Evolutionary conservation across 2,113 vertebrate genomes (phyloP), one percentile per base, ranked within the genome.

Genomic region (Microtus ochrogaster): DNA sequence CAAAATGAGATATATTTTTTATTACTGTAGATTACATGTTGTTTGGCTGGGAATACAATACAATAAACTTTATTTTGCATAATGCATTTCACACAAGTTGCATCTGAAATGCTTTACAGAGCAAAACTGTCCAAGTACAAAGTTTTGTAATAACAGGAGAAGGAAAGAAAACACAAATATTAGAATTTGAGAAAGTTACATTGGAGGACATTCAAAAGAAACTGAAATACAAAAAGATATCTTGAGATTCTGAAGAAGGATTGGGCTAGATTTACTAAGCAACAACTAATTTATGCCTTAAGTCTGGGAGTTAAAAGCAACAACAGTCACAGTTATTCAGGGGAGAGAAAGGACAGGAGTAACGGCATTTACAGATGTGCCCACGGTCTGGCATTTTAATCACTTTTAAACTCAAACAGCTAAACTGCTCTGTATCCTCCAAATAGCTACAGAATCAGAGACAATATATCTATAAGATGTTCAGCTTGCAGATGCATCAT

Each of bases 1-100:
- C 97, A 97, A 97, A 98, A 97, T 97, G 97, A 97, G 98, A 97
- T 98, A 97, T 98, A 98, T 96, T 97, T 97, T 98, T 98, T 98
- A 97, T 98, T 98, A 98, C 97, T 98, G 98, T 98, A 98, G 98
- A 98, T 98, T 98, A 98, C 97, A 97, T 98, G 97, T 97, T 98
- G 97, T 97, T 98, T 98, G 97, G 97, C 98, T 98, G 97, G 97
- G 98, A 98, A 98, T 97, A 98, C 98, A 98, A 98, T 98, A 98
- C 97, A 98, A 98, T 98, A 98, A 98, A 98, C 98, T 98, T 98
- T 98, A 98, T 98, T 98, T 98, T 98, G 97, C 97, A 98, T 97
- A 98, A 98, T 98, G 97, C 97, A 97, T 97, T 97, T 98, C 96
- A 98, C 49, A 97, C 97, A 97, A 95, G 97, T 94, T 97, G 97